Conservation (phyloP, 2,797 vertebrate species). For the Cryptoprocta ferox region DNA sequence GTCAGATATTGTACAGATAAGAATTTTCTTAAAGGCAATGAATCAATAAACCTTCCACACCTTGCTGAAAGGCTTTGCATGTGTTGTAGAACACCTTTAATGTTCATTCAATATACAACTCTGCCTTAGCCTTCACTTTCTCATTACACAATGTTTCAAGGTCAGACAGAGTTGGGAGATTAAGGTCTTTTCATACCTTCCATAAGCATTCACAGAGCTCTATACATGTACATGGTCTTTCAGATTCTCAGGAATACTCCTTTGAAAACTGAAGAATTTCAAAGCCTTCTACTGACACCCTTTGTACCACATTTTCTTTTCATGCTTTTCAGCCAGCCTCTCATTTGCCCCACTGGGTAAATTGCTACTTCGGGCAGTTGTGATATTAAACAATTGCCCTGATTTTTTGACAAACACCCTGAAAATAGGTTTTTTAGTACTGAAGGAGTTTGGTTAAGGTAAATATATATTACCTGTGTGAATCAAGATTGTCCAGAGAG, state of each 20-base stretch:
- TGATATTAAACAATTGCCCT: neutral
- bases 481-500: neutral
- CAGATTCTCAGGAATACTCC: neutral
- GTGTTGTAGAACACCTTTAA: neutral
- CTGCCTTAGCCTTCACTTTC: neutral
- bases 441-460: neutral
- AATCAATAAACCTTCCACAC: neutral
- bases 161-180: neutral
- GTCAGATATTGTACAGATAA: neutral
- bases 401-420: neutral
- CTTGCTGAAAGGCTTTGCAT: neutral
- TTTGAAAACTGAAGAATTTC: neutral
- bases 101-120: neutral
- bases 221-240: neutral
- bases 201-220: neutral
- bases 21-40: neutral
- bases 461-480: neutral
- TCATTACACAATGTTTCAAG: neutral
- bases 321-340: neutral
- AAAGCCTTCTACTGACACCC: neutral
- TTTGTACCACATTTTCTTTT: neutral
- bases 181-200: neutral
- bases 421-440: neutral
- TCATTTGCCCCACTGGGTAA: neutral
- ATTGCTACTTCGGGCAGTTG: neutral